A percentile compares a stretch with the other conserved stretches of the same genome.
Conservation (phyloP, 2,888 invertebrate species). For the Dryococelus australis region DNA sequence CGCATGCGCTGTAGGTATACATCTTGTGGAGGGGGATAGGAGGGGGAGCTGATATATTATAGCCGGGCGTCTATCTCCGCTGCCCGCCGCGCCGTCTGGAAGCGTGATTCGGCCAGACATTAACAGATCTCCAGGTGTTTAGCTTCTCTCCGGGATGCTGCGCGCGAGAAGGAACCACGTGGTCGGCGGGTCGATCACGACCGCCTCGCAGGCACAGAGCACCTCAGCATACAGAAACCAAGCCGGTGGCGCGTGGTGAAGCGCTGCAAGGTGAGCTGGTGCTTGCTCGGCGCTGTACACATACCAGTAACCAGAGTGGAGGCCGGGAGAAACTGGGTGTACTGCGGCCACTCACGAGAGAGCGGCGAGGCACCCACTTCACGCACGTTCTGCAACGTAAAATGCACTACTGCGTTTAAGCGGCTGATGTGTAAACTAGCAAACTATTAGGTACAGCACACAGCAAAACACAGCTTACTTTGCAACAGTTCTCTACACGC, state of each 20-base stretch:
- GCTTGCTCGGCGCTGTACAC: no score
- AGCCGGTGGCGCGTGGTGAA: neutral
- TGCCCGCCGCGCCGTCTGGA: neutral
- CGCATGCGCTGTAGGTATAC: neutral
- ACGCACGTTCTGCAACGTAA: no score
- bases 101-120: constrained; percentile 5
- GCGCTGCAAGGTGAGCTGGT: no score
- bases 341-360: no score
- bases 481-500: no score
- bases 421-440: no score
- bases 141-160: neutral
- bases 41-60: neutral
- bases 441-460: no score
- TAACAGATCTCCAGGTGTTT: constrained; percentile 10
- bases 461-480: no score
- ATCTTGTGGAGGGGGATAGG: neutral
- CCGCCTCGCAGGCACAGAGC: neutral
- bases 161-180: neutral
- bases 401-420: no score
- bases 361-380: no score
- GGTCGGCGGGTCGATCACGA: neutral
- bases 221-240: neutral
- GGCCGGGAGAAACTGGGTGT: no score
- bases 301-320: no score
- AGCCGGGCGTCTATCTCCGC: neutral